Evolutionary conservation across 2,113 vertebrate genomes (phyloP), one percentile per base, ranked within the genome.

Genomic region (Plecotus auritus): DNA sequence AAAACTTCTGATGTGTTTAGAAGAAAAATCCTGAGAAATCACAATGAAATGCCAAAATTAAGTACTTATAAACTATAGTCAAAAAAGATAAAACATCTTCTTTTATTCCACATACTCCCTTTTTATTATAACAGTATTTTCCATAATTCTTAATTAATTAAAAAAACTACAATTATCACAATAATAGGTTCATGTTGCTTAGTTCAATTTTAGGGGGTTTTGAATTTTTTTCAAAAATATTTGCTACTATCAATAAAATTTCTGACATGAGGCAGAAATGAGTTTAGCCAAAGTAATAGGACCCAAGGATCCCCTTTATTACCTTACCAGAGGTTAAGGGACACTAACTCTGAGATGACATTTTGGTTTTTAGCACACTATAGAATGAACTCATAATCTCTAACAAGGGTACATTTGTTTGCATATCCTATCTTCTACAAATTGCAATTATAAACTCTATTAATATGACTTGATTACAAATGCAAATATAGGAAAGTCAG

Each of bases 181-280:
- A 42, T 69, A 91, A 91, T 42, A 49, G 66, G 1, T 5, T 73
- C 35, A 93, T 56, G 0, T 16, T 51, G 87, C 23, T 73, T 73
- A 61, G 30, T 51, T 81, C 54, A 83, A 76, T 70, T 47, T 5
- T 73, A 76, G 1, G 5, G 42, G 4, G 6, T 51, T 30, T 78
- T 91, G 32, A 45, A 70, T 59, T 59, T 96, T 81, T 80, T 59
- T 61, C 20, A n/a, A 67, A 67, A n/a, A n/a, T 26, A 42, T 64
- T 86, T 73, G 51, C 93, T 92, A 94, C 9, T 97, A 78, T 95
- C 90, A 95, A 91, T 47, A 30, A 90, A 92, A 96, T 96, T 94
- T 97, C 96, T 98, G 93, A 95, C 82, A 97, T 88, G 59, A 86
- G n/a, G 95, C 23, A 1, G 92, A 98, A 97, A 97, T 97, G 93